A percentile compares a stretch with the other conserved stretches of the same genome.
Conservation (phyloP, 2,113 vertebrate species). For the Sitta europaea region DNA sequence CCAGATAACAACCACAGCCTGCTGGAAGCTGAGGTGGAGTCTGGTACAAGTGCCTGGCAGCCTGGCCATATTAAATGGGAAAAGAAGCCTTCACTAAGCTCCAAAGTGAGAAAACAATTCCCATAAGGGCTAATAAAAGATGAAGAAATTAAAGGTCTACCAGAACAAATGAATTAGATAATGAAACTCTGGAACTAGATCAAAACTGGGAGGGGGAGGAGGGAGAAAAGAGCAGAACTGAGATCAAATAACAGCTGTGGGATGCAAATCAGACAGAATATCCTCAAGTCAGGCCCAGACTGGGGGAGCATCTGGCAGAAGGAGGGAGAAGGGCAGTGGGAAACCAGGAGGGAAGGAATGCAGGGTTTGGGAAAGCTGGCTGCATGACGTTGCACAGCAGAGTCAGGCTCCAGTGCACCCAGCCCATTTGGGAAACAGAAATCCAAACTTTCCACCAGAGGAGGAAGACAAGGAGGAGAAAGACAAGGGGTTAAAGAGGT, state of each 20-base stretch:
- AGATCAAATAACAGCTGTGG: slow-evolving; percentile 31
- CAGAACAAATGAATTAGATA: slow-evolving; percentile 36
- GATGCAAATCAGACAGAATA: slow-evolving; percentile 18
- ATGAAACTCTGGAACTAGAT: slow-evolving; percentile 31
- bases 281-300: background rate
- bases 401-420: background rate
- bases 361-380: background rate
- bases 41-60: background rate
- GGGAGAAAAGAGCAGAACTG: background rate
- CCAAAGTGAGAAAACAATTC: slow-evolving; percentile 8
- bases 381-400: background rate
- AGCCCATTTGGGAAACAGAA: background rate
- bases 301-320: slow-evolving; percentile 13
- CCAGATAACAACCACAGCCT: background rate
- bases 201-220: background rate
- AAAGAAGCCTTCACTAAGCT: slow-evolving; percentile 6
- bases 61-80: background rate
- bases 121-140: slow-evolving; percentile 23
- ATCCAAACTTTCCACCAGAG: background rate
- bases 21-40: background rate
- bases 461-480: background rate
- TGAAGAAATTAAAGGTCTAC: slow-evolving; percentile 4
- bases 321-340: background rate
- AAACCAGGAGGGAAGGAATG: background rate
- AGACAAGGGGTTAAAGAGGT: background rate